Conservation (phyloP, 2,797 vertebrate genomes). For the Halcyon badia region DNA sequence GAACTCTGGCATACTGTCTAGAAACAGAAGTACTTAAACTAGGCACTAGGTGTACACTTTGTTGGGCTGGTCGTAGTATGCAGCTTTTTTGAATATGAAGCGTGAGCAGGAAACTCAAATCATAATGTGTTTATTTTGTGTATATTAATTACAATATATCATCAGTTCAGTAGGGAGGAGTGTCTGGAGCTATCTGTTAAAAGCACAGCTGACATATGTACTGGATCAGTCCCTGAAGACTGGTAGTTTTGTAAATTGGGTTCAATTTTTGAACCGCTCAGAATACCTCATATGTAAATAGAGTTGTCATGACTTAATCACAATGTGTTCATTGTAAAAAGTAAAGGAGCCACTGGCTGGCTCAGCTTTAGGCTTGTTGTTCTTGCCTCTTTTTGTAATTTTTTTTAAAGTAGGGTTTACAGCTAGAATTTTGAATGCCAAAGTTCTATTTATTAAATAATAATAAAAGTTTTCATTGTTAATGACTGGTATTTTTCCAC, state of each 20-base stretch:
- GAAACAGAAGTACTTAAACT: slow-evolving; percentile 39
- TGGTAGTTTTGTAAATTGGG: slow-evolving; percentile 80
- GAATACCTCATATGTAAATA: slow-evolving; percentile 88
- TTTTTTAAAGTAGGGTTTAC: slow-evolving; percentile 88
- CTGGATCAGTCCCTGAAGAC: slow-evolving; percentile 77
- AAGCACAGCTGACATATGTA: slow-evolving; percentile 78
- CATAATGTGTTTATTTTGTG: slow-evolving; percentile 60
- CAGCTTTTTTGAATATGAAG: slow-evolving; percentile 36
- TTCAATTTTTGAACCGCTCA: slow-evolving; percentile 79
- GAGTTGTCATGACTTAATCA: slow-evolving; percentile 82
- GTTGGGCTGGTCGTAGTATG: background rate
- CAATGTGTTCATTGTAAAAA: slow-evolving; percentile 78
- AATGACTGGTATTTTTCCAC: slow-evolving; percentile 88
- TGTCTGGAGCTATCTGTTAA: slow-evolving; percentile 63
- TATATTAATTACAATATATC: slow-evolving; percentile 64
- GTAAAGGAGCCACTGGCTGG: slow-evolving; percentile 88
- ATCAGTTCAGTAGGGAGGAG: slow-evolving; percentile 54
- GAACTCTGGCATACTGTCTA: slow-evolving; percentile 21
- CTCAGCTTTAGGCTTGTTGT: slow-evolving; percentile 80
- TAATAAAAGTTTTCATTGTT: slow-evolving; percentile 84
- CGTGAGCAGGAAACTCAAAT: slow-evolving; percentile 46
- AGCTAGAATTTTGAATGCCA: slow-evolving; percentile 95
- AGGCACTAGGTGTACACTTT: slow-evolving; percentile 15
- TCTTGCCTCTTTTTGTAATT: slow-evolving; percentile 85
- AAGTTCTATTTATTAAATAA: slow-evolving; percentile 94